Base-by-base conservation (phyloP, 2,797 vertebrate species). In the Danio jaintianensis region DNA sequence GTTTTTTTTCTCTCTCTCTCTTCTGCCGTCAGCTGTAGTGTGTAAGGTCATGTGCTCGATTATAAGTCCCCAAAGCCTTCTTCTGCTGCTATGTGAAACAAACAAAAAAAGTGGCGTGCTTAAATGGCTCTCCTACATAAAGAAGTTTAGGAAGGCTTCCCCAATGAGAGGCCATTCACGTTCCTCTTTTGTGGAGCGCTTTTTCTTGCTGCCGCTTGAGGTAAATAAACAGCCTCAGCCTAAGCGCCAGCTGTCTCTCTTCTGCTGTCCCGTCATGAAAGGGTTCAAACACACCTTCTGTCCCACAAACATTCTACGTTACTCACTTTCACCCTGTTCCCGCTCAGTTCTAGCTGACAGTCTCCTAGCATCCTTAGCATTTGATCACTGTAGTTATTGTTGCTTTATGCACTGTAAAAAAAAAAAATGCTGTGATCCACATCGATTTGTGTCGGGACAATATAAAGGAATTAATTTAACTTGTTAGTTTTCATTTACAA, bases 201-300 rank as follows among this genome's bases (percentile, higher is more conserved):
- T 80, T 79, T 70, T 58, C 74, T 75, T 76, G 56, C 75, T 47
- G 63, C 36, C 4, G 18, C 47, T 70, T 67, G 66, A 76, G 63
- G 71, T 82, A 69, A 81, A 78, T 79, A 75, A 77, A 53, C 45
- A 72, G 56, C 76, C 64, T 58, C 61, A 63, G 40, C 22, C 82
- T 55, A 58, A 76, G 61, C 43, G 50, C 64, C 74, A 80, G 85
- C 82, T 82, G 85, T 82, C 63, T 68, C 69, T 4, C 73, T 81
- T 72, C 77, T 82, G 50, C 66, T 76, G 66, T 59, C 36, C 43
- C 29, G 64, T 68, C 78, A 78, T 83, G 73, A 85, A 85, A 66
- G 75, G 63, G 81, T 73, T 83, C 61, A 83, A 83, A 79, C 77
- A 53, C 48, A 66, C 40, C 74, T 76, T 66, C 48, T 66, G 74